These are phyloP conservation scores for Scaptomyza polygonia DNA, from an alignment of 2,888 invertebrate species.

Conservation along the genomic window DNA sequence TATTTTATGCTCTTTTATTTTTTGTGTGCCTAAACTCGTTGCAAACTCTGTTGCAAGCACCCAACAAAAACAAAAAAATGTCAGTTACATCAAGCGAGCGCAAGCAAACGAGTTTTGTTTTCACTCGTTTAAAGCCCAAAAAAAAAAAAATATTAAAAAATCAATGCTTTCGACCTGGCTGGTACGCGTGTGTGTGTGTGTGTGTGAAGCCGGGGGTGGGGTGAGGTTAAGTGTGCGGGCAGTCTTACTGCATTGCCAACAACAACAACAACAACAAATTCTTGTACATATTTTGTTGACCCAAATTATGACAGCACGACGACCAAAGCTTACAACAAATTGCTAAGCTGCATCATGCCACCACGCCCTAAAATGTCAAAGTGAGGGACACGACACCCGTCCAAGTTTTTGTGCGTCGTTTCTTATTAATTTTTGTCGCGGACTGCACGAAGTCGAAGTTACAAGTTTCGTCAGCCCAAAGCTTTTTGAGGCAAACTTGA, in stretches of 20 bases:
- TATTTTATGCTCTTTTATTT: slow-evolving; percentile 2
- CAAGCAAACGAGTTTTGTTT: slow-evolving; percentile 61
- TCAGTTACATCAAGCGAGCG: slow-evolving; percentile 53
- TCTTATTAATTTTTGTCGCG: slow-evolving; percentile 52
- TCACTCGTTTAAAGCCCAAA: slow-evolving; percentile 36
- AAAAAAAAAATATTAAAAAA: too few species aligned
- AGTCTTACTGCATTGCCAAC: slow-evolving; percentile 52
- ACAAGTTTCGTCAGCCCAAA: slow-evolving; percentile 25
- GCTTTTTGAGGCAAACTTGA: slow-evolving; percentile 15
- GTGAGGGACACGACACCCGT: slow-evolving; percentile 19
- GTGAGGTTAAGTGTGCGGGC: not conserved
- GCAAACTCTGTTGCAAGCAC: slow-evolving; percentile 41
- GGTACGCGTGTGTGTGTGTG: not conserved
- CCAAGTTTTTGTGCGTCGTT: slow-evolving; percentile 25
- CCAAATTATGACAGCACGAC: slow-evolving; percentile 68
- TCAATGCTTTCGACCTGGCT: slow-evolving; percentile 41
- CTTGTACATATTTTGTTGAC: slow-evolving; percentile 71
- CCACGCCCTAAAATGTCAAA: slow-evolving; percentile 23
- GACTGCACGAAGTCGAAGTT: slow-evolving; percentile 8
- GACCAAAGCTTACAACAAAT: slow-evolving; percentile 40
- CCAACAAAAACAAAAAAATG: slow-evolving; percentile 32
- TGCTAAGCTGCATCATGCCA: slow-evolving; percentile 21
- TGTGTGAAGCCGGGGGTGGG: not conserved
- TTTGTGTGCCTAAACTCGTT: slow-evolving; percentile 66
- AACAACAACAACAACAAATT: slow-evolving; percentile 45